These are phyloP conservation scores for Campoletis sonorensis DNA, from an alignment of 1,140 invertebrate genomes.

Conservation along the genomic window DNA sequence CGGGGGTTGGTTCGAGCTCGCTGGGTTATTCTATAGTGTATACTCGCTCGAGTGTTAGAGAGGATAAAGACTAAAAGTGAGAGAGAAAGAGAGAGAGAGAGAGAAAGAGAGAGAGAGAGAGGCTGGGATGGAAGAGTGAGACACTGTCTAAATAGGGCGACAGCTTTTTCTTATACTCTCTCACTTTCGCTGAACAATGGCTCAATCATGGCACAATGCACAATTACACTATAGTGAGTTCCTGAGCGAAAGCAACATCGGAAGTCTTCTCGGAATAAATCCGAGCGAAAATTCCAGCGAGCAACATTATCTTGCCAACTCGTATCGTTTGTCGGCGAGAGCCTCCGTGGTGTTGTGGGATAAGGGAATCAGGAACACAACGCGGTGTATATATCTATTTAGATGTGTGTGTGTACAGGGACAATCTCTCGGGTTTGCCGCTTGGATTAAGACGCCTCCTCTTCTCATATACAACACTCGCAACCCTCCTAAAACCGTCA, in stretches of 20 bases:
- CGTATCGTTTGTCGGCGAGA: constrained; percentile 9
- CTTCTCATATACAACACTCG: not conserved
- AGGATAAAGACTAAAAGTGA: not conserved
- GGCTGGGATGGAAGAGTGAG: not conserved
- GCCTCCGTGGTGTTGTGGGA: not conserved
- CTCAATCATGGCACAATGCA: constrained; percentile 58
- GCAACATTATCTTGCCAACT: constrained; percentile 3
- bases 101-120: not conserved
- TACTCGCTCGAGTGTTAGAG: not conserved
- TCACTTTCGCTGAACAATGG: constrained; percentile 56
- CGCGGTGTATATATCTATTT: not conserved
- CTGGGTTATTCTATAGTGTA: not conserved
- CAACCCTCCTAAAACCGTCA: no score
- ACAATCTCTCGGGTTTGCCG: not conserved
- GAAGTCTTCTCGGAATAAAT: constrained; percentile 11
- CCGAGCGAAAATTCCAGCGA: constrained; percentile 1
- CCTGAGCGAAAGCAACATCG: not conserved
- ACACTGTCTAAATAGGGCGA: not conserved
- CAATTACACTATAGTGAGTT: constrained; percentile 53
- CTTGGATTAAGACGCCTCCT: not conserved
- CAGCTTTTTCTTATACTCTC: constrained; percentile 39
- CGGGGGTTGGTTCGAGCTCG: not conserved
- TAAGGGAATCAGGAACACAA: not conserved
- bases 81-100: not conserved
- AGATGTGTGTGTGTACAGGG: no score